Evolutionary conservation across 2,888 invertebrate genomes (phyloP).

Genomic region (Caenorhabditis imperialis): DNA sequence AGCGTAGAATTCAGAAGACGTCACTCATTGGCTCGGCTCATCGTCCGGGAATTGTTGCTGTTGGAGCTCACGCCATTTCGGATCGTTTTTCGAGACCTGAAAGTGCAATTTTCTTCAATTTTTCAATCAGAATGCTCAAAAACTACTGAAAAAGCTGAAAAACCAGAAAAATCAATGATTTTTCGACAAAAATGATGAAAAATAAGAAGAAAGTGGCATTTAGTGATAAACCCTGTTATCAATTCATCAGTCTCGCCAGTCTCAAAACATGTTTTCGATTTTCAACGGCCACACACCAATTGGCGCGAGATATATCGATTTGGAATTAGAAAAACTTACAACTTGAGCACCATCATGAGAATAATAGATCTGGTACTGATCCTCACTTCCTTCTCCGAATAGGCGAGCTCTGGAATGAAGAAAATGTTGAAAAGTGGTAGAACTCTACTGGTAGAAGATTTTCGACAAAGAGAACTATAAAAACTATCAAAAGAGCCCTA

Average conservation of each 20-base stretch:
- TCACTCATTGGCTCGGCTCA: neutral
- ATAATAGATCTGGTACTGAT: slow-evolving; percentile 29
- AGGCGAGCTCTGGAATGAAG: slow-evolving; percentile 49
- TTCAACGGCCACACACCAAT: too few relatives aligned
- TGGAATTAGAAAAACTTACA: slow-evolving; percentile 14
- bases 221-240: too few relatives aligned
- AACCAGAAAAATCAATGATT: neutral
- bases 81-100: slow-evolving; percentile 40
- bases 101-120: slow-evolving; percentile 8
- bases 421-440: too few relatives aligned
- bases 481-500: too few relatives aligned
- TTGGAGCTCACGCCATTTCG: slow-evolving; percentile 27
- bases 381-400: slow-evolving; percentile 45
- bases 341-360: slow-evolving; percentile 42
- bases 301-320: too few relatives aligned
- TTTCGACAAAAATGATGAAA: neutral
- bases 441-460: too few relatives aligned
- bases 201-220: too few relatives aligned
- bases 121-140: slow-evolving; percentile 1
- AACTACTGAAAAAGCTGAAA: neutral
- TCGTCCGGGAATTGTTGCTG: slow-evolving; percentile 11
- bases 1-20: too few relatives aligned
- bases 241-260: too few relatives aligned
- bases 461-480: too few relatives aligned
- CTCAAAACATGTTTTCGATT: too few relatives aligned